Evolutionary conservation across 1,140 invertebrate species (phyloP), one percentile per base, ranked within the genome.

Genomic region (Zaprionus ornatus): DNA sequence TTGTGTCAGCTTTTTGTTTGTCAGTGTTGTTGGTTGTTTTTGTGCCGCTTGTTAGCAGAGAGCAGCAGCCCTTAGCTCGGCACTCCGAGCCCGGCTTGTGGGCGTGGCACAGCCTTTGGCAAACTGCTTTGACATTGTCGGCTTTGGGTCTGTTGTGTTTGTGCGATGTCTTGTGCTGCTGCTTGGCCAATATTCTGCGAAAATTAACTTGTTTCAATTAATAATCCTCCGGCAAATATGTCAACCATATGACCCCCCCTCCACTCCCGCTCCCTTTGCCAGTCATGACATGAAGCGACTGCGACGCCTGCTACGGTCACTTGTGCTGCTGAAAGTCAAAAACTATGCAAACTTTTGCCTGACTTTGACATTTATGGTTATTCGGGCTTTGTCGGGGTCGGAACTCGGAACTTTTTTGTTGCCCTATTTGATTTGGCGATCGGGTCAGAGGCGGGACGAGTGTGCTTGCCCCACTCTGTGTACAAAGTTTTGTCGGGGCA

Each of bases 201-300:
- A 91, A 91, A 91, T 91, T 91, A 91, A 91, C 90, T 91, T 91
- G 90, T 91, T 91, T 90, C 85, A 91, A 91, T 91, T 91, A 91
- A 91, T 91, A 91, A 91, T 91, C 90, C 90, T 82, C 85, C 77
- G 83, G 85, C 90, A 91, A 90, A 91, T 91, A 91, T 91, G 90
- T 91, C 90, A 91, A 91, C 86, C 85, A 85, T 75, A 90, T 87
- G 77, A 55, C 69, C 62, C 48, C 63, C 9, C 13, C 6, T 7
- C 29, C 42, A 3, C 13, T 32, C 2, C 42, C 52, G 1, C 23
- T 7, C 13, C 5, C 15, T 1, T 13, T 15, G 6, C 29, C 15
- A 1, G 13, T 15, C 25, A 52, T 50, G 64, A 74, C 72, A 75
- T 68, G 73, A 48, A 67, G 50, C 50, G 62, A 57, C 50, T 56